These are phyloP conservation scores for Eupsilia transversa DNA, from an alignment of 2,888 invertebrate genomes.

Conservation along the genomic window DNA sequence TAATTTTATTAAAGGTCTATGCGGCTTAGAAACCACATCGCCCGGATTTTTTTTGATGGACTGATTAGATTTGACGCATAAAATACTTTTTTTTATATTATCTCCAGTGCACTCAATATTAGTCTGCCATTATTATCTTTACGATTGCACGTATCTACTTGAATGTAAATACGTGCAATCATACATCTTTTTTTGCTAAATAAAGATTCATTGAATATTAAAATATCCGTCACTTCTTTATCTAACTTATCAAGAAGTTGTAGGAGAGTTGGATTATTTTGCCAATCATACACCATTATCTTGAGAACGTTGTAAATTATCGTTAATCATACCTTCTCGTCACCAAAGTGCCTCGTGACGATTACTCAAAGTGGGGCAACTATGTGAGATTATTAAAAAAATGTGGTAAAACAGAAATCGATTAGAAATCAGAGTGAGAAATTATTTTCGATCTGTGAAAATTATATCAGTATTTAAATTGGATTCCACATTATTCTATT, in stretches of 20 bases:
- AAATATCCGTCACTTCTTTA: conserved; percentile 3
- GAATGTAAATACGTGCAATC: conserved; percentile 24
- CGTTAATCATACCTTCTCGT: conserved; percentile 10
- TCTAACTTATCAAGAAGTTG: conserved; percentile 14
- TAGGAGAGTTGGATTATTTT: conserved; percentile 38
- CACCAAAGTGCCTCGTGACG: conserved; percentile 11
- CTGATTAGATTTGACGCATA: background rate
- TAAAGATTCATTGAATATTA: conserved; percentile 40
- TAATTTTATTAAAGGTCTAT: background rate
- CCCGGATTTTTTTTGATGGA: background rate
- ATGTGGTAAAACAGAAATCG: background rate
- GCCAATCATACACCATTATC: conserved; percentile 29
- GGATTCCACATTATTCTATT: too few relatives aligned
- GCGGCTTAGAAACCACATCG: background rate
- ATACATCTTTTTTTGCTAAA: conserved; percentile 19
- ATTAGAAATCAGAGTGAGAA: background rate
- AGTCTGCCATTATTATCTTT: conserved; percentile 11
- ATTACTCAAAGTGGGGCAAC: conserved; percentile 25
- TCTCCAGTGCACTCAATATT: background rate
- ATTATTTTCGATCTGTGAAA: background rate
- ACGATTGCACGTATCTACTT: conserved; percentile 27
- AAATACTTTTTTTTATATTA: background rate
- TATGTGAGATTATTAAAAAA: background rate
- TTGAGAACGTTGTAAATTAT: conserved; percentile 35
- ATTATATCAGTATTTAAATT: too few relatives aligned